phyloP scores from a whole-genome alignment of 2,888 invertebrate species.

The Ypsolopha sequella region DNA sequence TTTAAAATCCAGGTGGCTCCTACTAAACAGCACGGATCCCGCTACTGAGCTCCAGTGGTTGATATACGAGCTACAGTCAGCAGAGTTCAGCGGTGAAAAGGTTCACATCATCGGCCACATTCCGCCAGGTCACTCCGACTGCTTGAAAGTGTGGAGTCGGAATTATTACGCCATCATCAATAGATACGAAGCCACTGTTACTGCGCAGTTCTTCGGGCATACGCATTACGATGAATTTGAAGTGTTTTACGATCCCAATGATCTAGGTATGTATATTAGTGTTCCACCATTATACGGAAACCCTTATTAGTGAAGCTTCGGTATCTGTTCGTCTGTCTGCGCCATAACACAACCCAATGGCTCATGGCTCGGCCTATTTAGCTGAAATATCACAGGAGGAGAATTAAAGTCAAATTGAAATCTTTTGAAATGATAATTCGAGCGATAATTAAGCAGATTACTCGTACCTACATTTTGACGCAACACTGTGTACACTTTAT shows the following conservation, averaged over 20 bases:
- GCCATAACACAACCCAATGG: no score
- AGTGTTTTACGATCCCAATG: constrained; percentile 89
- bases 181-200: constrained; percentile 89
- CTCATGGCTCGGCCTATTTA: no score
- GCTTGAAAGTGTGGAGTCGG: constrained; percentile 94
- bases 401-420: no score
- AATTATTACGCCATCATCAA: constrained; percentile 93
- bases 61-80: constrained; percentile 92
- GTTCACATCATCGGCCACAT: constrained; percentile 98
- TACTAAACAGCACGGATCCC: constrained; percentile 96
- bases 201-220: constrained; percentile 95
- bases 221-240: constrained; percentile 96
- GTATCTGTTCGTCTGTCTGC: no score
- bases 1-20: constrained; percentile 76
- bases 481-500: no score
- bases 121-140: constrained; percentile 94
- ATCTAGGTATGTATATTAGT: constrained; percentile 71
- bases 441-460: no score
- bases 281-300: no score
- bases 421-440: no score
- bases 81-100: constrained; percentile 94
- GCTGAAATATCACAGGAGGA: no score
- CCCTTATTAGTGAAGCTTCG: no score
- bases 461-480: no score
- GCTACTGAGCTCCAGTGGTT: constrained; percentile 96